phyloP scores from a whole-genome alignment of 1,140 invertebrate species.

The Meloidogyne hapla region DNA sequence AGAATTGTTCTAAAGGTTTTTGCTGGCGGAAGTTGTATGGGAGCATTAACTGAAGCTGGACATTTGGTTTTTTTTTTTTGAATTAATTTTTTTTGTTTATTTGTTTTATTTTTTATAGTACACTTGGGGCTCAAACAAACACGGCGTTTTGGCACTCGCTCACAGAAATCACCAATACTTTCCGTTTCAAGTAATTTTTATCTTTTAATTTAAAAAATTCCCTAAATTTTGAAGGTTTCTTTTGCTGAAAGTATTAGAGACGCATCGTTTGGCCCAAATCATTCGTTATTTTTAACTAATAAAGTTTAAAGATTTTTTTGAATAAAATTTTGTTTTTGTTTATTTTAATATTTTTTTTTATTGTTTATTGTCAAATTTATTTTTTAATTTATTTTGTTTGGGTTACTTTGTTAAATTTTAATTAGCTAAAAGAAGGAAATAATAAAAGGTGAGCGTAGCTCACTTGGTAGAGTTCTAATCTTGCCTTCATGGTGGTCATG shows the following conservation, averaged over 20 bases:
- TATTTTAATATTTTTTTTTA: too few relatives aligned
- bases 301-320: neutral
- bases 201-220: neutral
- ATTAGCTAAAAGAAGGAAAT: too few relatives aligned
- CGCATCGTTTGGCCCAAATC: slow-evolving; percentile 42
- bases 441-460: too few relatives aligned
- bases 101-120: slow-evolving; percentile 29
- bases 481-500: too few relatives aligned
- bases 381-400: too few relatives aligned
- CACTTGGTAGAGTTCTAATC: too few relatives aligned
- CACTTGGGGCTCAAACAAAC: slow-evolving; percentile 47
- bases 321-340: too few relatives aligned
- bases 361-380: too few relatives aligned
- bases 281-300: slow-evolving; percentile 47
- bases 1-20: slow-evolving; percentile 34
- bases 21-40: slow-evolving; percentile 39
- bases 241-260: slow-evolving; percentile 34
- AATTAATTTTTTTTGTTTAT: neutral
- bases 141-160: slow-evolving; percentile 39
- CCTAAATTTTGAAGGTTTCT: slow-evolving; percentile 38
- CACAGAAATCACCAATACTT: slow-evolving; percentile 45
- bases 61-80: slow-evolving; percentile 5
- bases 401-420: too few relatives aligned
- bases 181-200: slow-evolving; percentile 36
- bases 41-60: slow-evolving; percentile 34